These are phyloP conservation scores for Muricea muricata DNA, from an alignment of 92 coral and sea anemone genomes.

Conservation along the genomic window DNA sequence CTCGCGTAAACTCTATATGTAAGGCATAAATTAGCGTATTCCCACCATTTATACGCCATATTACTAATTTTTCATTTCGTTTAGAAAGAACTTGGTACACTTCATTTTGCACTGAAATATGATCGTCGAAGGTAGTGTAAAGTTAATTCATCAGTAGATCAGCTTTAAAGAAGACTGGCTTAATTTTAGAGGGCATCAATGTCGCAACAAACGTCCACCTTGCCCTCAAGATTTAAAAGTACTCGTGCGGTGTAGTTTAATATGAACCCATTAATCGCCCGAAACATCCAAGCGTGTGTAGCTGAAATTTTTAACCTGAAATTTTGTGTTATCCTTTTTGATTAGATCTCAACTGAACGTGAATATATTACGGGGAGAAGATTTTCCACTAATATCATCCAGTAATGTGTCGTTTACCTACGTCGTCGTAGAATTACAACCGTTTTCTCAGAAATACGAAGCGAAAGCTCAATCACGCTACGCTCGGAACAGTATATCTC, in stretches of 20 bases:
- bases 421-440: constrained; percentile 39
- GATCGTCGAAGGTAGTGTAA: constrained; percentile 10
- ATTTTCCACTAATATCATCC: constrained; percentile 33
- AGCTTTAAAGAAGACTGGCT: too few species aligned
- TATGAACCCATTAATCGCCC: too few species aligned
- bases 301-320: too few species aligned
- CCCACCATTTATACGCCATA: too few species aligned
- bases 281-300: too few species aligned
- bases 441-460: constrained; percentile 41
- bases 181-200: too few species aligned
- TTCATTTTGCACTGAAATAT: constrained; percentile 19
- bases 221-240: too few species aligned
- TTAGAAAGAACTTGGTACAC: constrained; percentile 38
- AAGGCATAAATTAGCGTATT: too few species aligned
- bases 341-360: constrained; percentile 37
- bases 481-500: constrained; percentile 36
- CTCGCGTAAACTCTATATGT: too few species aligned
- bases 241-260: too few species aligned
- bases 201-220: too few species aligned
- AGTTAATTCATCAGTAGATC: too few species aligned
- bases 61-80: neutral
- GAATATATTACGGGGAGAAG: constrained; percentile 35
- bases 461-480: constrained; percentile 46
- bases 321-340: neutral
- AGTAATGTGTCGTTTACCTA: constrained; percentile 44